Conservation (phyloP, 2,888 invertebrate genomes). For the Rhorus exstirpatorius region DNA sequence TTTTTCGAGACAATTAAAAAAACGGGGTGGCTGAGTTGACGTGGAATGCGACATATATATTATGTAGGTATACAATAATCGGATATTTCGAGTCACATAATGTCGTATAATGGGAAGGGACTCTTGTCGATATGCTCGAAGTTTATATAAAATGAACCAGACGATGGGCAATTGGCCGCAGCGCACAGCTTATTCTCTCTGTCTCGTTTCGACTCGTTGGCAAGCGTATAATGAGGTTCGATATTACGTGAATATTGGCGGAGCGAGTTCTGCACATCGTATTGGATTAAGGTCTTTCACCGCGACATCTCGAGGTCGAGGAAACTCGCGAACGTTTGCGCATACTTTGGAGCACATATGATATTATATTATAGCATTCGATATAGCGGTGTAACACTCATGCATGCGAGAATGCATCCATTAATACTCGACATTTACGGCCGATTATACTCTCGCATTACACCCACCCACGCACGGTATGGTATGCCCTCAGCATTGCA, state of each 20-base stretch:
- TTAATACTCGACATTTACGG: slow-evolving; percentile 62
- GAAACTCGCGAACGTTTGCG: slow-evolving; percentile 35
- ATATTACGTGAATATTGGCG: slow-evolving; percentile 47
- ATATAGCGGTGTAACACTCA: slow-evolving; percentile 12
- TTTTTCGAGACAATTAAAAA: too few relatives aligned
- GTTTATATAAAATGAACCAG: slow-evolving; percentile 21
- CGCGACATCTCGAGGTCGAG: slow-evolving; percentile 62
- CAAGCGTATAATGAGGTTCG: slow-evolving; percentile 61
- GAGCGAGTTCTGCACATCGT: slow-evolving; percentile 46
- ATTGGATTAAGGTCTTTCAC: slow-evolving; percentile 55
- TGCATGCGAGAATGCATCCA: slow-evolving; percentile 39
- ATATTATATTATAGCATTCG: slow-evolving; percentile 34
- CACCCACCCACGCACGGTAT: slow-evolving; percentile 40
- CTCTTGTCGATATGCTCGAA: slow-evolving; percentile 3
- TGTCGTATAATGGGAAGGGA: slow-evolving; percentile 30
- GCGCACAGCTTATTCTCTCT: slow-evolving; percentile 41
- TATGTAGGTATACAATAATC: slow-evolving; percentile 54
- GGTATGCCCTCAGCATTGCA: slow-evolving; percentile 32
- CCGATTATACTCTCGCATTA: slow-evolving; percentile 60
- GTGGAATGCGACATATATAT: too few relatives aligned
- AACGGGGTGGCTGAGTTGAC: too few relatives aligned
- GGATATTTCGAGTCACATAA: slow-evolving; percentile 72
- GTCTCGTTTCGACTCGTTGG: slow-evolving; percentile 39
- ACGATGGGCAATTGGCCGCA: slow-evolving; percentile 58
- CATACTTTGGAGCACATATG: slow-evolving; percentile 25